Base-by-base conservation (phyloP, 2,888 invertebrate species). In the Scaptomyza cyrtandrae region DNA sequence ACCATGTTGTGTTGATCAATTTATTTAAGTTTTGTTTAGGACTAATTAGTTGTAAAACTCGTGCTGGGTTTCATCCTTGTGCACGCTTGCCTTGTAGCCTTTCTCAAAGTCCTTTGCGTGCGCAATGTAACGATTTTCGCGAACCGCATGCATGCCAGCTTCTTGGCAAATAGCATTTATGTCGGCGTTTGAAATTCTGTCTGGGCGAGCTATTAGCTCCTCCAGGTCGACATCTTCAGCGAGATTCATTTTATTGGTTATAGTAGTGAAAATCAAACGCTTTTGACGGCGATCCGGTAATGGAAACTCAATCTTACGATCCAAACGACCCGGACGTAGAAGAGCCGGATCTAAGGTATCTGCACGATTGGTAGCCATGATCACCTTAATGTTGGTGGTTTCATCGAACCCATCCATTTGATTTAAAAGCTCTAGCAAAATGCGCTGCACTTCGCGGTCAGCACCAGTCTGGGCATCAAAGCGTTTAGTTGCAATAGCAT, bases 351-450 rank as follows among this genome's bases (percentile, higher is more conserved):
- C 99, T 66, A 99, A 93, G 4, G 99, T 99, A 90, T 99, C 99
- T 7, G 99, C 98, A 86, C 98, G 95, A 92, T 98, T 98, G 9
- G 98, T 98, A 0, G 98, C 98, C 98, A 98, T 98, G 72, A 98
- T 98, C 0, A 94, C 99, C 94, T 99, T 99, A 31, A 99, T 99
- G 93, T 99, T 99, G 11, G 99, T 98, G 0, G 98, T 99, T 92
- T 99, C 99, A 93, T 99, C 99, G 91, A 99, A 99, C 39, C 99
- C 99, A 93, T 99, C 99, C 99, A 99, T 99, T 93, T 99, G 99
- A 93, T 99, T 99, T 6, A 99, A 94, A 56, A 99, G 93, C 90
- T 99, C 99, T 27, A 99, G 93, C 41, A 99, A 93, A 92, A 99
- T 99, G 93, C 99, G 95, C 91, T 99, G 99, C 0, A 99, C 99